A percentile compares a stretch with the other conserved stretches of the same genome.
phyloP scores from a whole-genome alignment of 2,113 vertebrate species.

The Chaetops frenatus region DNA sequence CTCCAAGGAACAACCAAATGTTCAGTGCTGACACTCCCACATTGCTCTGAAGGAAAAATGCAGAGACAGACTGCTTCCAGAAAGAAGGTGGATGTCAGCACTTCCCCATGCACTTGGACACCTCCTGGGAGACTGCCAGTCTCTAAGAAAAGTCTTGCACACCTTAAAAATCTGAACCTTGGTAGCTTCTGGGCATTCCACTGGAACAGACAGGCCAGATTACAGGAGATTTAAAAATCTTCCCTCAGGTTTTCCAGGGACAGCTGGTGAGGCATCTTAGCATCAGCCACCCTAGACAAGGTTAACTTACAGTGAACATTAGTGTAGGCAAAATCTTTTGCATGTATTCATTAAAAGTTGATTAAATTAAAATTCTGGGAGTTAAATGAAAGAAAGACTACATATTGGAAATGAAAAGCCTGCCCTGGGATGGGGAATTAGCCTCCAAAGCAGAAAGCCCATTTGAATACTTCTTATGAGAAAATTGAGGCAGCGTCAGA shows the following conservation, averaged over 20 bases:
- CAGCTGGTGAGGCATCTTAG: background rate
- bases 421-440: background rate
- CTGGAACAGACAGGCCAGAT: background rate
- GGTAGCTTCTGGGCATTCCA: background rate
- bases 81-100: background rate
- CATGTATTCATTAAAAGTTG: background rate
- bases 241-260: background rate
- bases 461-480: background rate
- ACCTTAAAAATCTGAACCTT: background rate
- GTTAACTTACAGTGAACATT: background rate
- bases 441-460: background rate
- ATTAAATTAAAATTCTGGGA: constrained; percentile 16
- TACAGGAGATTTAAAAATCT: background rate
- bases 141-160: background rate
- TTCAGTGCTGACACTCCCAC: background rate
- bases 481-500: background rate
- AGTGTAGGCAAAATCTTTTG: background rate
- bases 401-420: background rate
- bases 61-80: fast-evolving
- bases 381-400: background rate
- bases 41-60: background rate
- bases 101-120: background rate
- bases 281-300: background rate
- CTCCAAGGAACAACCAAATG: background rate
- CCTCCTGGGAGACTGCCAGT: background rate